These are phyloP conservation scores for Pocillopora verrucosa DNA, from an alignment of 64 coral and sea anemone species.

Conservation along the genomic window DNA sequence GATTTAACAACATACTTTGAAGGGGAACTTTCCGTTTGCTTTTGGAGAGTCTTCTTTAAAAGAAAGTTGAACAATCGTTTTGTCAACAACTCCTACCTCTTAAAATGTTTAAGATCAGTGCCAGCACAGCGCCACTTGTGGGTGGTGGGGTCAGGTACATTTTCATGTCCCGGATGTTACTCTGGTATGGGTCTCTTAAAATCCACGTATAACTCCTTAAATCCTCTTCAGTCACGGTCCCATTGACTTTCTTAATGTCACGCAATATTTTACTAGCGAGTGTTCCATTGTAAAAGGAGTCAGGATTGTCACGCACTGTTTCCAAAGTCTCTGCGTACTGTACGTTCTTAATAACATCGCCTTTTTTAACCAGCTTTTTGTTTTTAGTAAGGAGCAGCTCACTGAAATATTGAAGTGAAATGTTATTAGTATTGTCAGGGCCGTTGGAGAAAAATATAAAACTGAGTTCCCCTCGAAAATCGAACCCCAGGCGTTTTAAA, in stretches of 20 bases:
- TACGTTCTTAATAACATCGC: slow-evolving; percentile 5
- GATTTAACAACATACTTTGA: too few species aligned
- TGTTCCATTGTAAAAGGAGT: slow-evolving; percentile 49
- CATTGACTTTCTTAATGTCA: slow-evolving; percentile 35
- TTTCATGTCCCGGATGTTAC: slow-evolving; percentile 50
- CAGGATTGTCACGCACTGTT: slow-evolving; percentile 35
- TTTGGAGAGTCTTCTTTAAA: too few species aligned
- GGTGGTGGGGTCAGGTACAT: slow-evolving; percentile 60
- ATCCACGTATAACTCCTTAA: slow-evolving; percentile 22
- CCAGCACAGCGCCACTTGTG: slow-evolving; percentile 24
- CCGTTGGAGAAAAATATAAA: too few species aligned
- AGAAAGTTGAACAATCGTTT: too few species aligned
- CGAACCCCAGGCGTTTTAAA: too few species aligned
- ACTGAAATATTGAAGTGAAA: slow-evolving; percentile 19
- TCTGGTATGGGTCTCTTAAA: background rate
- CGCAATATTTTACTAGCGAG: slow-evolving; percentile 28
- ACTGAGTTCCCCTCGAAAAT: too few species aligned
- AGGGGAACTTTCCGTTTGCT: too few species aligned
- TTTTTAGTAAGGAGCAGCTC: slow-evolving; percentile 39
- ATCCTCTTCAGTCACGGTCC: slow-evolving; percentile 41
- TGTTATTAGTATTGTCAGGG: too few species aligned
- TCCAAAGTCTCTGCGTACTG: slow-evolving; percentile 62
- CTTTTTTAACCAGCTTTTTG: background rate
- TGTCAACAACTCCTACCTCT: slow-evolving; percentile 27
- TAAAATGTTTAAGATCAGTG: slow-evolving; percentile 33